Conservation (phyloP, 2,888 invertebrate species). For the Drosophila yooni region DNA sequence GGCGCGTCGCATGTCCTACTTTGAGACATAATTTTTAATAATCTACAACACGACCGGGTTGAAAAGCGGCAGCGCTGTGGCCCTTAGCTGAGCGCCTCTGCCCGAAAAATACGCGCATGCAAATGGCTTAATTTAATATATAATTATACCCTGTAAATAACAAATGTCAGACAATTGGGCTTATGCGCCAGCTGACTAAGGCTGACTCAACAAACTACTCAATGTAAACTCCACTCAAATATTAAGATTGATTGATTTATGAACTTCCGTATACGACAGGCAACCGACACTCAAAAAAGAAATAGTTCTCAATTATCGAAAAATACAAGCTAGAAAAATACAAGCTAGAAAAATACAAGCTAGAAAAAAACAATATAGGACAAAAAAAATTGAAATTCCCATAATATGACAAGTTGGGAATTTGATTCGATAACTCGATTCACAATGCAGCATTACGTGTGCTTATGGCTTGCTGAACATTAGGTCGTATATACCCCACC, state of each 20-base stretch:
- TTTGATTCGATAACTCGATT: background rate
- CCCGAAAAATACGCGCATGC: constrained; percentile 67
- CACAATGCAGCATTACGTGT: background rate
- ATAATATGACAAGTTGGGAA: background rate
- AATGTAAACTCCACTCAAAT: background rate
- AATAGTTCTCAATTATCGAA: background rate
- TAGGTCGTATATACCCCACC: constrained; percentile 2
- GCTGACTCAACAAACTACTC: background rate
- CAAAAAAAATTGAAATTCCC: background rate
- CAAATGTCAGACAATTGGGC: background rate
- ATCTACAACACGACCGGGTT: constrained; percentile 72
- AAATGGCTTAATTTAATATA: constrained; percentile 78
- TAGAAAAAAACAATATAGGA: too few relatives aligned
- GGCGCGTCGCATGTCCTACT: constrained; percentile 71
- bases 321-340: too few relatives aligned
- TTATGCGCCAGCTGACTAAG: background rate
- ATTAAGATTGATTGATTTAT: too few relatives aligned
- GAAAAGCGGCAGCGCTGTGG: constrained; percentile 40
- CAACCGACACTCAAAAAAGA: background rate
- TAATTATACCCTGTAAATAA: constrained; percentile 65
- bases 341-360: too few relatives aligned
- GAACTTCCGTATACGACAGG: too few relatives aligned
- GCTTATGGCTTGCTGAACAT: too few relatives aligned
- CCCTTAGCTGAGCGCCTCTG: constrained; percentile 27
- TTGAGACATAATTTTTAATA: constrained; percentile 77